Evolutionary conservation across 2,888 invertebrate genomes (phyloP).

Genomic region (Piscicola geometra): DNA sequence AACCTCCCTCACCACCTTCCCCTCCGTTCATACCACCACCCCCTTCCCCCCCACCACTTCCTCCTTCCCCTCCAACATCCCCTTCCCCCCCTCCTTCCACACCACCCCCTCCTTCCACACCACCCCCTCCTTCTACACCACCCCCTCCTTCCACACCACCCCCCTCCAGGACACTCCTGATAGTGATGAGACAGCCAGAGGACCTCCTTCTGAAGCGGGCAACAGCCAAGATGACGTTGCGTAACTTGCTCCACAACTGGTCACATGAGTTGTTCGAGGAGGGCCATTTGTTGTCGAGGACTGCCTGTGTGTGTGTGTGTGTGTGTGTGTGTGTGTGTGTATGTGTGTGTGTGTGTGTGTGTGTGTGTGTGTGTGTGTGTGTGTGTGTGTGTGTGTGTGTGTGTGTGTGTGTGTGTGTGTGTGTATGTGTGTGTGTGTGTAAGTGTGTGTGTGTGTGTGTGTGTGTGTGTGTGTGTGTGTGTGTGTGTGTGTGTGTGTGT

Average conservation of each 20-base stretch:
- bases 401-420: slow-evolving; percentile 5
- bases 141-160: not conserved
- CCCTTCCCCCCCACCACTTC: no score
- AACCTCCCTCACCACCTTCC: no score
- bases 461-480: no score
- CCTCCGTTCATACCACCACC: no score
- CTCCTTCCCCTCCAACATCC: no score
- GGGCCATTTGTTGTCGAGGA: slow-evolving; percentile 92
- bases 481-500: no score
- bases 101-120: not conserved
- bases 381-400: not conserved
- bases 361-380: not conserved
- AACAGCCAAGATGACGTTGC: slow-evolving; percentile 83
- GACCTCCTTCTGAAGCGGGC: slow-evolving; percentile 71
- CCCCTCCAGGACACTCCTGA: not conserved
- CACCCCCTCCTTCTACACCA: not conserved
- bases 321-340: not conserved
- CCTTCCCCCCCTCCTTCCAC: not conserved
- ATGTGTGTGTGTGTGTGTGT: not conserved
- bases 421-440: not conserved
- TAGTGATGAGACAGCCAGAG: not conserved
- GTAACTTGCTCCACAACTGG: slow-evolving; percentile 84
- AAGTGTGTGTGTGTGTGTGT: no score
- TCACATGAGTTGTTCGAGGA: slow-evolving; percentile 72
- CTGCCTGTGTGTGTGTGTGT: slow-evolving; percentile 58